Evolutionary conservation across 2,888 invertebrate genomes (phyloP).

Genomic region (Netelia virgata): DNA sequence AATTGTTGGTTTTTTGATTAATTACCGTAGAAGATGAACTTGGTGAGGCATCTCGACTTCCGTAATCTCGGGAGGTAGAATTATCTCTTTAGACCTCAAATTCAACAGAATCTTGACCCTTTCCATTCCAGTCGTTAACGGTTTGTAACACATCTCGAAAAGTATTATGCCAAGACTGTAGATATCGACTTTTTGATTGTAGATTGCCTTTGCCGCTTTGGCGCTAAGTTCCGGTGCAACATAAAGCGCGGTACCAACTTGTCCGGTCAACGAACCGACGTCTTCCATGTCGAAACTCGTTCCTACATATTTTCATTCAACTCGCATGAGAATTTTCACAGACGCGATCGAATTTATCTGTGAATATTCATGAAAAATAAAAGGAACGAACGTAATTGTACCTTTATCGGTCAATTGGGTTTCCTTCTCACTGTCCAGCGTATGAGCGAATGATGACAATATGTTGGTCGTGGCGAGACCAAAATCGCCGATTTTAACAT

Average conservation of each 20-base stretch:
- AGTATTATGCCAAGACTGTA: slow-evolving; percentile 94
- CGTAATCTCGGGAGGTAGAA: slow-evolving; percentile 90
- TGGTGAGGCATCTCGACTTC: slow-evolving; percentile 87
- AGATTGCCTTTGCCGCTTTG: slow-evolving; percentile 89
- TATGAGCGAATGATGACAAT: slow-evolving; percentile 82
- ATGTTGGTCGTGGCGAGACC: slow-evolving; percentile 96
- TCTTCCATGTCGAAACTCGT: slow-evolving; percentile 80
- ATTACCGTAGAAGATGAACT: slow-evolving; percentile 88
- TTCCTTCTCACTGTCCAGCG: slow-evolving; percentile 77
- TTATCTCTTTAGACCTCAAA: slow-evolving; percentile 89
- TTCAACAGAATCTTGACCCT: slow-evolving; percentile 91
- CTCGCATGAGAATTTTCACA: slow-evolving; percentile 69
- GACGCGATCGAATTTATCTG: background rate
- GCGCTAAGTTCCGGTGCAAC: slow-evolving; percentile 96
- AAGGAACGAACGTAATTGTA: slow-evolving; percentile 43
- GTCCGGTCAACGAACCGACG: slow-evolving; percentile 89
- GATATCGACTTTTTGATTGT: slow-evolving; percentile 94
- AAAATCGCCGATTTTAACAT: slow-evolving; percentile 99
- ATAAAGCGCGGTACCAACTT: slow-evolving; percentile 97
- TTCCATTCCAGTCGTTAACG: slow-evolving; percentile 95
- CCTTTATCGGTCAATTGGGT: slow-evolving; percentile 77
- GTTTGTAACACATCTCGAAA: slow-evolving; percentile 97
- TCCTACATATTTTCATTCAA: slow-evolving; percentile 72
- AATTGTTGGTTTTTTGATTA: slow-evolving; percentile 24
- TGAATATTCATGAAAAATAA: too few relatives aligned